A percentile compares a stretch with the other conserved stretches of the same genome.
phyloP scores from a whole-genome alignment of 2,113 vertebrate genomes.

The Zosterops pallidus region DNA sequence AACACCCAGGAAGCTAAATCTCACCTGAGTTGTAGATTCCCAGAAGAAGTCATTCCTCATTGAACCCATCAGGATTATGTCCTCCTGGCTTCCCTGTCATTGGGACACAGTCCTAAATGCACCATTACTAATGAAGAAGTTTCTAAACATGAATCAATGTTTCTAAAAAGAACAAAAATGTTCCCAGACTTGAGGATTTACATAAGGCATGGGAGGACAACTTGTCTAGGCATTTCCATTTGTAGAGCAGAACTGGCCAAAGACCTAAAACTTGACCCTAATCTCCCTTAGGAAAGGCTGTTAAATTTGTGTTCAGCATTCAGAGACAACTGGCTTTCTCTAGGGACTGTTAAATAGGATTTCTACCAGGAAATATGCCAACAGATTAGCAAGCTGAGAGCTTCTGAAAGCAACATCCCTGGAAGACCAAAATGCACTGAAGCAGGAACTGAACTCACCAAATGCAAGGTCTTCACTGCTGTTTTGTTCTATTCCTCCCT shows the following conservation, averaged over 20 bases:
- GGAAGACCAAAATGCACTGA: not conserved
- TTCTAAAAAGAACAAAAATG: not conserved
- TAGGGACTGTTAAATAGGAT: not conserved
- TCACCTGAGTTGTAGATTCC: not conserved
- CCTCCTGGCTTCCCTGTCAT: not conserved
- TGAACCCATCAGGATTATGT: not conserved
- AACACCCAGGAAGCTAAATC: not conserved
- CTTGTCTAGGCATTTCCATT: not conserved
- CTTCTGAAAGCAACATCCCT: not conserved
- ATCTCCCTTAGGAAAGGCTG: not conserved
- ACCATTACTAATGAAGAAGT: not conserved
- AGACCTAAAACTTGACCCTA: not conserved
- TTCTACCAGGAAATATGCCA: not conserved
- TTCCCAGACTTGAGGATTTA: not conserved
- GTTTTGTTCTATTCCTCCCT: not conserved
- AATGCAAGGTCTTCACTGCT: not conserved
- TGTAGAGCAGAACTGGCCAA: not conserved
- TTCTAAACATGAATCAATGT: not conserved
- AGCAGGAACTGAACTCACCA: not conserved
- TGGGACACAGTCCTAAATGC: not conserved
- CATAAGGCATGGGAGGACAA: not conserved
- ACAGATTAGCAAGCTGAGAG: not conserved
- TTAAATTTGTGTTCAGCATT: not conserved
- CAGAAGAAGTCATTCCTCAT: not conserved
- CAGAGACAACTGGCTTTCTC: not conserved